Evolutionary conservation across 2,113 vertebrate genomes (phyloP), one percentile per base, ranked within the genome.

Genomic region (Pelmatolapia mariae): DNA sequence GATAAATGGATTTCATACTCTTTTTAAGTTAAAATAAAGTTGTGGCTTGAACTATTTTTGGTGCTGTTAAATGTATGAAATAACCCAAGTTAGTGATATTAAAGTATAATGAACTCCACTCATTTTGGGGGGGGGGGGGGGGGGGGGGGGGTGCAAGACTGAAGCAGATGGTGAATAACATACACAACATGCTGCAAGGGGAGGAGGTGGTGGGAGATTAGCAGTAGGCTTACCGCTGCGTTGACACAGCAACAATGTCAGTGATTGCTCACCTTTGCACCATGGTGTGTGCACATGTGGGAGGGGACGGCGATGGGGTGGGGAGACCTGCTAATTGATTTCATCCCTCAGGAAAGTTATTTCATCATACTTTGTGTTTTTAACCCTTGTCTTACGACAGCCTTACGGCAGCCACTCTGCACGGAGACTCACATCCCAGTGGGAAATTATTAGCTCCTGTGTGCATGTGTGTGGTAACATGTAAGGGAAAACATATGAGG

Each of bases 281-380:
- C 90, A 93, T 84, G 53, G 81, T 84, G 66, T 61, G 73, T 84
- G 61, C 53, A 68, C 31, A 31, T 82, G 52, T 79, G 80, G 54
- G n/a, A 84, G 76, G 63, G 18, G 2, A 3, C 3, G 38, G 57
- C 9, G 2, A 3, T 9, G 16, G 13, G 7, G 36, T 47, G 59
- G 38, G 87, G 83, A 81, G 87, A 85, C 63, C n/a, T 84, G 88
- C 82, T 96, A 96, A 97, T 96, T 96, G 95, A 96, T 96, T 97
- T 95, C 95, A 86, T 92, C 84, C 93, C 94, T 89, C 19, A 50
- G 95, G 94, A 94, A 94, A 61, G 85, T 91, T 86, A 89, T 97
- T 97, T 97, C 96, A 97, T 97, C 96, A 97, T 95, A 81, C 92
- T 90, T 79, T 29, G 89, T 96, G 94, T 96, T 97, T 96, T 96